phyloP scores from a whole-genome alignment of 2,797 vertebrate genomes.

The Lycodopsis pacificus region DNA sequence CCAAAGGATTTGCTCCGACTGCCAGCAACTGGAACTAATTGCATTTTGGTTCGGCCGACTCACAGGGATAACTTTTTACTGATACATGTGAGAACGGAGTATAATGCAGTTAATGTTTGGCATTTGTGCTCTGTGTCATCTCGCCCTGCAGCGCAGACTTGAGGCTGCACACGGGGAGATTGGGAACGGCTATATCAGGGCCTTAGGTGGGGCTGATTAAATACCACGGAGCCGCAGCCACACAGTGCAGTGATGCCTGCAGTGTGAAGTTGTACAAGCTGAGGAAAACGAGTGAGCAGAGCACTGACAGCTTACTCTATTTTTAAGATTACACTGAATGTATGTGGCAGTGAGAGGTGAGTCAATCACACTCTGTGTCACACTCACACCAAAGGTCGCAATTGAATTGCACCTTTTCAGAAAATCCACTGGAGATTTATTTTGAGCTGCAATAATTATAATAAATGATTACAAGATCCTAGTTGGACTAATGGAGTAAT shows the following conservation, averaged over 20 bases:
- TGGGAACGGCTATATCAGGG: slow-evolving; percentile 11
- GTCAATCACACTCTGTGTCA: not conserved
- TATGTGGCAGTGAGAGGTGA: not conserved
- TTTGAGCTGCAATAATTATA: not conserved
- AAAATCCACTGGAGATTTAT: not conserved
- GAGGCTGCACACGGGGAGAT: slow-evolving; percentile 1
- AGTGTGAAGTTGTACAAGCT: not conserved
- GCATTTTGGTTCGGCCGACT: slow-evolving; percentile 20
- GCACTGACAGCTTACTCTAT: not conserved
- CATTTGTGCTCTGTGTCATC: slow-evolving; percentile 22
- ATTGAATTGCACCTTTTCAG: not conserved
- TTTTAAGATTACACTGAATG: slow-evolving; percentile 12
- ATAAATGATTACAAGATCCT: not conserved
- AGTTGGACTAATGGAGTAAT: not conserved
- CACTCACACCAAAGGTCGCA: not conserved
- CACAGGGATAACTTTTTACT: slow-evolving; percentile 15
- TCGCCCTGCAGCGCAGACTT: not conserved
- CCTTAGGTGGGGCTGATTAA: slow-evolving; percentile 35
- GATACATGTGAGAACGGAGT: slow-evolving; percentile 20
- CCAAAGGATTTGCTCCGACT: slow-evolving; percentile 22
- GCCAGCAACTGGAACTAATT: slow-evolving; percentile 50
- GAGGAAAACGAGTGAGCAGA: not conserved
- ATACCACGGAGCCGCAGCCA: slow-evolving; percentile 10
- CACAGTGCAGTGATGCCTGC: slow-evolving; percentile 12
- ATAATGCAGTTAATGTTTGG: slow-evolving; percentile 37